Conservation (phyloP, 2,888 invertebrate species). For the Biston stratarius region DNA sequence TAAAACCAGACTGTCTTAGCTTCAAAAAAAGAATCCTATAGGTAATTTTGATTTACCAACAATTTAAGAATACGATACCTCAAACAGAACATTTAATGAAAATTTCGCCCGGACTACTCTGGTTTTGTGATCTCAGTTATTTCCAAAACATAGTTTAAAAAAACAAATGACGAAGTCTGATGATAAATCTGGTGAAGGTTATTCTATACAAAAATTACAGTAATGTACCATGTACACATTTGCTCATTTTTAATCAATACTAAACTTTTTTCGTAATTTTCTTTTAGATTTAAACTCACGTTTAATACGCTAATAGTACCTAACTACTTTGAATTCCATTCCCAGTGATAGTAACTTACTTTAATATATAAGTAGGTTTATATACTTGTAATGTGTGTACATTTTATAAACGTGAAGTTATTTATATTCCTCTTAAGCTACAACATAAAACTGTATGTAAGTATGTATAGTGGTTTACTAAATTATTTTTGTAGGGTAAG, state of each 20-base stretch:
- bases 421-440: slow-evolving; percentile 70
- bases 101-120: no score
- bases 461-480: slow-evolving; percentile 82
- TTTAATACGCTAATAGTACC: slow-evolving; percentile 20
- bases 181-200: neutral
- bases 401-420: slow-evolving; percentile 62
- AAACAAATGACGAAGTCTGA: neutral
- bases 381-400: slow-evolving; percentile 40
- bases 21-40: no score
- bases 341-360: slow-evolving; percentile 52
- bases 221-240: neutral
- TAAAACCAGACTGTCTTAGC: no score
- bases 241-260: slow-evolving; percentile 3
- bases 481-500: slow-evolving; percentile 85
- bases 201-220: neutral
- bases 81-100: no score
- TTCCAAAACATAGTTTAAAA: neutral
- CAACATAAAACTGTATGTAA: slow-evolving; percentile 68
- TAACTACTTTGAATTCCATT: slow-evolving; percentile 46
- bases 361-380: slow-evolving; percentile 19
- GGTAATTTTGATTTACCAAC: no score
- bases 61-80: no score
- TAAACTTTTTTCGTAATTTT: neutral
- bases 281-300: neutral
- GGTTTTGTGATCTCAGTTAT: no score